Evolutionary conservation across 2,797 vertebrate genomes (phyloP).

Genomic region (Alectoris magna): DNA sequence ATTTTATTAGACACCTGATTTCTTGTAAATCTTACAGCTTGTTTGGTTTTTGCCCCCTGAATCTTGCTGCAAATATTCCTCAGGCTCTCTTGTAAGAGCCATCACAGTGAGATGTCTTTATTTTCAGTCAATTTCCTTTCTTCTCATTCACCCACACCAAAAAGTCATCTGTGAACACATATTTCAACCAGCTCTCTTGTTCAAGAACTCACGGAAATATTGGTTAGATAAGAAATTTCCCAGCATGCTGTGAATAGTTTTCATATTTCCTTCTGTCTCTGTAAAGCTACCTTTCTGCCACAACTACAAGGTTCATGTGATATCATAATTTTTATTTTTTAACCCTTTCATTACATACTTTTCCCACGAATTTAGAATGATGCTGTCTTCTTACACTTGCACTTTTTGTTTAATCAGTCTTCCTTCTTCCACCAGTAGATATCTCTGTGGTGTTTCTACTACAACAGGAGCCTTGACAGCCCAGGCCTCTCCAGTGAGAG

Average conservation of each 20-base stretch:
- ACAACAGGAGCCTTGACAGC: not conserved
- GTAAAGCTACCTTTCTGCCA: not conserved
- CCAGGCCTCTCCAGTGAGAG: not conserved
- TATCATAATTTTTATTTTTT: not conserved
- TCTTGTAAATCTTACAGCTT: not conserved
- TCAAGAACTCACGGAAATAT: constrained; percentile 13
- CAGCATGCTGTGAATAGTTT: not conserved
- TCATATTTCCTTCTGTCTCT: not conserved
- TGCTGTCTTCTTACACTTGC: not conserved
- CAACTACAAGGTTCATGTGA: not conserved
- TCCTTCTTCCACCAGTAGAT: not conserved
- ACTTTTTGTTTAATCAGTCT: not conserved
- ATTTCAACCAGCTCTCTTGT: not conserved
- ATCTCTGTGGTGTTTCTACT: not conserved
- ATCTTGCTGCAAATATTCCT: not conserved
- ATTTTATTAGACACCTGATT: not conserved
- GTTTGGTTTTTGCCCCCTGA: not conserved
- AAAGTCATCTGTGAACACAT: not conserved
- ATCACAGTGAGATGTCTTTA: not conserved
- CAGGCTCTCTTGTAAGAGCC: not conserved
- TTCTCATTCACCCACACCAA: not conserved
- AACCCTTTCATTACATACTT: not conserved
- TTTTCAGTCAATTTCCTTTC: constrained; percentile 2
- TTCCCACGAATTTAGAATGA: not conserved
- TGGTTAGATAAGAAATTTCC: not conserved